phyloP scores from a whole-genome alignment of 2,797 vertebrate species.

The Spinibarbus caldwelli region DNA sequence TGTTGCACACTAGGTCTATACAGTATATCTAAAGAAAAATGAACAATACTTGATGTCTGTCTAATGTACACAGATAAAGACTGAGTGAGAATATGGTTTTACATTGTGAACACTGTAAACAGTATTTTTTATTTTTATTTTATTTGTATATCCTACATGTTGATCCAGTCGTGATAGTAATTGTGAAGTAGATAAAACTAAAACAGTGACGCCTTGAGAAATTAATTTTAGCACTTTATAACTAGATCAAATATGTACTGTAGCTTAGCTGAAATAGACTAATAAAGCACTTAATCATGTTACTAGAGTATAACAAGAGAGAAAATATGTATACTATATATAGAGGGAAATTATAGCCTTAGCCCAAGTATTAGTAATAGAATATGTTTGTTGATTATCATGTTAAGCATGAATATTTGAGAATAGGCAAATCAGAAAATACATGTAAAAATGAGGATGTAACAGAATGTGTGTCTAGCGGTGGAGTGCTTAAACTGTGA shows the following conservation, averaged over 20 bases:
- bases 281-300: conserved; percentile 1
- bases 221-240: conserved; percentile 41
- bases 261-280: not conserved
- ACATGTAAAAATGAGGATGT: conserved; percentile 14
- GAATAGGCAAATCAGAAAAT: not conserved
- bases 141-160: conserved; percentile 13
- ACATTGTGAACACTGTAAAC: not conserved
- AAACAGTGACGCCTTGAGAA: conserved; percentile 46
- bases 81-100: not conserved
- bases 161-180: not conserved
- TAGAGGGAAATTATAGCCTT: conserved; percentile 1
- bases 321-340: not conserved
- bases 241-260: conserved; percentile 21
- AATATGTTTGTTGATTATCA: conserved; percentile 1
- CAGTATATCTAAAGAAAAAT: not conserved
- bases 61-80: conserved; percentile 20
- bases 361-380: not conserved
- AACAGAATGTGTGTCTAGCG: conserved; percentile 52
- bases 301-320: conserved; percentile 3
- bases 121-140: not conserved
- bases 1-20: not conserved
- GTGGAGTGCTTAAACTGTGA: conserved; percentile 50
- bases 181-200: conserved; percentile 18
- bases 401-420: conserved; percentile 6
- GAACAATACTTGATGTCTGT: conserved; percentile 26